These are phyloP conservation scores for Tromatobia lineatoria DNA, from an alignment of 2,888 invertebrate species.

Conservation along the genomic window DNA sequence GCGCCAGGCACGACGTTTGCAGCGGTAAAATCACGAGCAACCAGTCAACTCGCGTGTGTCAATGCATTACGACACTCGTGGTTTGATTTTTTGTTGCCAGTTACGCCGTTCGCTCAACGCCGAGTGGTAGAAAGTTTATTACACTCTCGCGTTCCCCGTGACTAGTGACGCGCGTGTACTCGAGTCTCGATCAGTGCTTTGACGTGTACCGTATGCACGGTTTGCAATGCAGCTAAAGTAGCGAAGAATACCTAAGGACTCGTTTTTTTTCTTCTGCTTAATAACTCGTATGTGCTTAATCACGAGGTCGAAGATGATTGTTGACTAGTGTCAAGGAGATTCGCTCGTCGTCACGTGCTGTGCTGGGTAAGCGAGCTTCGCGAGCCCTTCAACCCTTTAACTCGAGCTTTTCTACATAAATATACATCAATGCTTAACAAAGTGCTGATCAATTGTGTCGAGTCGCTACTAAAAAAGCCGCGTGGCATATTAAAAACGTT, in stretches of 20 bases:
- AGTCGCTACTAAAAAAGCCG: constrained; percentile 48
- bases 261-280: background rate
- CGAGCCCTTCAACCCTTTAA: constrained; percentile 40
- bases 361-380: constrained; percentile 50
- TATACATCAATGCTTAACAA: background rate
- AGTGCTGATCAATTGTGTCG: constrained; percentile 37
- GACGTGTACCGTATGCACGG: constrained; percentile 3
- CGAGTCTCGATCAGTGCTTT: constrained; percentile 13
- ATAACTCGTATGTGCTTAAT: background rate
- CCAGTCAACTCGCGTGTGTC: constrained; percentile 1
- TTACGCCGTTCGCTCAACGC: constrained; percentile 58
- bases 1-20: constrained; percentile 20
- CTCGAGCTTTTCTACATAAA: background rate
- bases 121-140: constrained; percentile 40
- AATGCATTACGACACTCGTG: constrained; percentile 54
- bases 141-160: constrained; percentile 41
- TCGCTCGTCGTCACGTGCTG: constrained; percentile 61
- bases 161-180: constrained; percentile 48
- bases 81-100: constrained; percentile 55
- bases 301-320: constrained; percentile 42
- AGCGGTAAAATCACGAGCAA: constrained; percentile 41
- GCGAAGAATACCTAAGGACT: background rate
- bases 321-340: constrained; percentile 43
- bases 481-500: constrained; percentile 56
- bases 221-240: background rate